phyloP scores from a whole-genome alignment of 1,140 invertebrate genomes.

The Carposina sasakii region DNA sequence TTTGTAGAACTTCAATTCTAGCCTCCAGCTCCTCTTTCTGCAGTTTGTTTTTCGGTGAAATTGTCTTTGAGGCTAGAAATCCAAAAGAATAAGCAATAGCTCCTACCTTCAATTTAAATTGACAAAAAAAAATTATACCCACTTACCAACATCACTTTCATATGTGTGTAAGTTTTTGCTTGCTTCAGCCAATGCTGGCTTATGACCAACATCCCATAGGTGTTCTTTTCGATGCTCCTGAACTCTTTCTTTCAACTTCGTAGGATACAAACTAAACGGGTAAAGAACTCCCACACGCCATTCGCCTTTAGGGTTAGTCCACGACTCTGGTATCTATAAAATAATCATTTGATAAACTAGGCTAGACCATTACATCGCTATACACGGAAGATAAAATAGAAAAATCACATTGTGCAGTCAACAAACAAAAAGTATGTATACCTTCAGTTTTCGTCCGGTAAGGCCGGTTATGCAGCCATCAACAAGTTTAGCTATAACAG shows the following conservation, averaged over 20 bases:
- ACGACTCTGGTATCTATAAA: conserved; percentile 84
- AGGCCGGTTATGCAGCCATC: conserved; percentile 88
- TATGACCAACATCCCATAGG: conserved; percentile 89
- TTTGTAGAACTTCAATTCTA: conserved; percentile 86
- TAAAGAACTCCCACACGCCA: conserved; percentile 91
- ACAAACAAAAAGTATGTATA: conserved; percentile 45
- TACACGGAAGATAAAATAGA: too few species aligned
- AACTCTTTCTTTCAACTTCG: conserved; percentile 87
- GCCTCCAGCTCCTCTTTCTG: conserved; percentile 92
- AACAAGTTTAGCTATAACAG: conserved; percentile 52
- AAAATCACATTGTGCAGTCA: too few species aligned
- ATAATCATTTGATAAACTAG: background rate
- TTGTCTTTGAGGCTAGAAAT: conserved; percentile 40
- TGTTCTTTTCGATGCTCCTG: conserved; percentile 87
- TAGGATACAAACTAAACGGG: conserved; percentile 90
- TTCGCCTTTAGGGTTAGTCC: conserved; percentile 88
- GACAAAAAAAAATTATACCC: conserved; percentile 6
- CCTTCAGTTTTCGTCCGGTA: conserved; percentile 91
- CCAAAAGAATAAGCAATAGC: conserved; percentile 11
- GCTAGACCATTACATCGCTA: too few species aligned
- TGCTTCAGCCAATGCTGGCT: conserved; percentile 84
- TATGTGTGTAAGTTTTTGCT: conserved; percentile 82
- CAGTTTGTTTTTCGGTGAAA: conserved; percentile 82
- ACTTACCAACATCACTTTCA: conserved; percentile 74
- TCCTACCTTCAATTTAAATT: background rate